phyloP scores from a whole-genome alignment of 1,140 invertebrate species.

The Pararge aegeria region DNA sequence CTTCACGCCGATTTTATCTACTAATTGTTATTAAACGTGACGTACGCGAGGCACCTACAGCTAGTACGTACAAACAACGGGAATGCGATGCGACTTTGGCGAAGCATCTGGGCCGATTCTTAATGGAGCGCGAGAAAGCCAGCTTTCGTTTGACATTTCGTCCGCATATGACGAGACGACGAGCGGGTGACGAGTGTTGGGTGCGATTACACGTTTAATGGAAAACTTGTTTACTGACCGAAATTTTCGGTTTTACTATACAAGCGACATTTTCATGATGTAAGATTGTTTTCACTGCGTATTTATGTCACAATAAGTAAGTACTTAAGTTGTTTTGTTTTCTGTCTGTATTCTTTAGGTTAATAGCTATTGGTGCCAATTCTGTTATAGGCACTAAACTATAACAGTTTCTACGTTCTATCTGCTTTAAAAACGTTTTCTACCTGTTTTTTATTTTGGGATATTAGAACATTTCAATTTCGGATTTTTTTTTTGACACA shows the following conservation, averaged over 20 bases:
- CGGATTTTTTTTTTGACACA: too few species aligned
- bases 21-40: too few species aligned
- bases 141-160: constrained; percentile 46
- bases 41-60: too few species aligned
- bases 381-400: too few species aligned
- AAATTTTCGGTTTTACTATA: constrained; percentile 13
- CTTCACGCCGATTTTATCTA: too few species aligned
- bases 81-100: background rate
- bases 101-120: constrained; percentile 24
- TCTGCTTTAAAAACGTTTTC: too few species aligned
- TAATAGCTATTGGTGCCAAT: too few species aligned
- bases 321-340: too few species aligned
- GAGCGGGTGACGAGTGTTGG: background rate
- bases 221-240: constrained; percentile 31
- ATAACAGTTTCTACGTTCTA: too few species aligned
- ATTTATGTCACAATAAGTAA: background rate
- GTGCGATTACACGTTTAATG: constrained; percentile 23
- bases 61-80: constrained; percentile 3
- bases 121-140: constrained; percentile 38
- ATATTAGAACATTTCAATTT: too few species aligned
- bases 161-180: constrained; percentile 21
- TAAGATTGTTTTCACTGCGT: background rate
- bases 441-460: too few species aligned
- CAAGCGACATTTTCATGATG: constrained; percentile 2
- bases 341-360: too few species aligned